Evolutionary conservation across 2,113 vertebrate genomes (phyloP).

Genomic region (Thamnophis sirtalis): DNA sequence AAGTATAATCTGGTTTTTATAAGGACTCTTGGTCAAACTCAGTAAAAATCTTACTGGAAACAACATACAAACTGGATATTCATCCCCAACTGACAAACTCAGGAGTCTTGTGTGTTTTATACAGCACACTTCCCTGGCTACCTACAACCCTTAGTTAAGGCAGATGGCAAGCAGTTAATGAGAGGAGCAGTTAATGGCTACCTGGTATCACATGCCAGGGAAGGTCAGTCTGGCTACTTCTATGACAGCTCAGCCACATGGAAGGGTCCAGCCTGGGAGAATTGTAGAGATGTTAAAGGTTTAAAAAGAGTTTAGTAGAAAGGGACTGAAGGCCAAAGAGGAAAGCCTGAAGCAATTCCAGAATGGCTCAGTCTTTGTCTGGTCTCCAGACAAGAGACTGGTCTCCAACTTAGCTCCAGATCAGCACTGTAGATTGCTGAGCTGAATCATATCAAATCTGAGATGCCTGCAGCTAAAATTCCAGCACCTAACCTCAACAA

Average conservation of each 20-base stretch:
- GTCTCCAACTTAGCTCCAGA: conserved; percentile 44
- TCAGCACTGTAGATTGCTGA: conserved; percentile 61
- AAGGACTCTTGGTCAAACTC: background rate
- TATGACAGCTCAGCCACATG: conserved; percentile 42
- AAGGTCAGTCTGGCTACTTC: conserved; percentile 55
- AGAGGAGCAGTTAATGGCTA: conserved; percentile 43
- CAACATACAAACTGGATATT: background rate
- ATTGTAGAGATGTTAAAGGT: conserved; percentile 64
- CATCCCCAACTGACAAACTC: conserved; percentile 42
- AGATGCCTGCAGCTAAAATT: conserved; percentile 67
- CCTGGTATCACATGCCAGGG: conserved; percentile 43
- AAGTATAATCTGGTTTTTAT: background rate
- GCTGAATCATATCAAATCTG: conserved; percentile 60
- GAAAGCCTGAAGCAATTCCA: conserved; percentile 47
- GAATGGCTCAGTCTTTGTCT: conserved; percentile 53
- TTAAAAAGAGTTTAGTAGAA: conserved; percentile 59
- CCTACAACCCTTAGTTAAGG: background rate
- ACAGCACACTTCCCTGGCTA: conserved; percentile 36
- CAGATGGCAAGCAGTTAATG: conserved; percentile 21
- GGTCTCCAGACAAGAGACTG: conserved; percentile 46
- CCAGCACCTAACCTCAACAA: conserved; percentile 64
- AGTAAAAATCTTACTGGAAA: background rate
- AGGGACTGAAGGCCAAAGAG: background rate
- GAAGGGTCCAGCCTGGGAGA: conserved; percentile 54
- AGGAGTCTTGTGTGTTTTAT: conserved; percentile 42